A percentile compares a stretch with the other conserved stretches of the same genome.
Evolutionary conservation across 2,888 invertebrate species (phyloP).

Genomic region (Eupsilia transversa): DNA sequence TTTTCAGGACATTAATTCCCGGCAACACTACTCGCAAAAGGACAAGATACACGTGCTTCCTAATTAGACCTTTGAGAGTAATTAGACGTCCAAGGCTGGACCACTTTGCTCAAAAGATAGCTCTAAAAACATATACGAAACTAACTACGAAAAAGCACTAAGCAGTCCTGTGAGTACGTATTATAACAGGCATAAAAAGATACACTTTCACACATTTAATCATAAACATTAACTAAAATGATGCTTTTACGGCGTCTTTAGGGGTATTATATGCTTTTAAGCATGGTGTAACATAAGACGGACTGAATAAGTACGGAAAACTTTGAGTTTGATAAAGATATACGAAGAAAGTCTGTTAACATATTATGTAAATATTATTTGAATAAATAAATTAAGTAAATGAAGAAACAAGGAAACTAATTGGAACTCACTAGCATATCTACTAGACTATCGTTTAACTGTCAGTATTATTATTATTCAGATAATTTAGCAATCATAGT

Average conservation of each 20-base stretch:
- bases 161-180: neutral
- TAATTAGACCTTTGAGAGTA: conserved; percentile 59
- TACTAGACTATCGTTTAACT: too few species aligned
- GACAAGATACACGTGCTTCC: conserved; percentile 37
- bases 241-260: conserved; percentile 26
- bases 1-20: conserved; percentile 35
- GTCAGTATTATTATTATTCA: too few species aligned
- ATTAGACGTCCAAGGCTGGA: conserved; percentile 43
- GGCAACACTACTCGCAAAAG: conserved; percentile 39
- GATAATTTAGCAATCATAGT: too few species aligned
- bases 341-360: too few species aligned
- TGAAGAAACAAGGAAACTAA: neutral
- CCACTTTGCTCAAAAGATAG: conserved; percentile 27
- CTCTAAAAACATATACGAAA: conserved; percentile 10
- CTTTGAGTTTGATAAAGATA: neutral
- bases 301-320: neutral
- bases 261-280: conserved; percentile 23
- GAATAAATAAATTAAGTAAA: too few species aligned
- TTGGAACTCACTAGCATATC: neutral
- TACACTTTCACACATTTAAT: conserved; percentile 15
- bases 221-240: conserved; percentile 42
- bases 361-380: too few species aligned
- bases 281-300: conserved; percentile 17
- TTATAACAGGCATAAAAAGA: conserved; percentile 39
- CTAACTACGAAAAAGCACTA: conserved; percentile 12